Conservation (phyloP, 2,888 invertebrate genomes). For the Cheilosia impressa region DNA sequence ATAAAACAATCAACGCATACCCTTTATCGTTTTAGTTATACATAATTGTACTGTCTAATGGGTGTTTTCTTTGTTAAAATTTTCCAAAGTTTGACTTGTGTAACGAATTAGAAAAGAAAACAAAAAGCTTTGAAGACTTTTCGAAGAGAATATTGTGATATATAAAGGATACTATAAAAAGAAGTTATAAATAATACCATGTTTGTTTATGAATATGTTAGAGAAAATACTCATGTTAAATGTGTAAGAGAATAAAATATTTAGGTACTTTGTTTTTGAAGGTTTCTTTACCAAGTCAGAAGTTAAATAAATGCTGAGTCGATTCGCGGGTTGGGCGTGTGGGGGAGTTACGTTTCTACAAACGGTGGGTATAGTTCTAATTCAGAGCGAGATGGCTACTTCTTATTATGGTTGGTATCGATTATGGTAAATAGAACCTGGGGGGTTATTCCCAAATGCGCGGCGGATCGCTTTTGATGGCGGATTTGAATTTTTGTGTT, state of each 20-base stretch:
- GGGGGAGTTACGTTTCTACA: too few species aligned
- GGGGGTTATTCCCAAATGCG: too few species aligned
- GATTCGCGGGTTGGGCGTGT: too few species aligned
- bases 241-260: constrained; percentile 55
- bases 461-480: too few species aligned
- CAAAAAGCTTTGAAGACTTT: constrained; percentile 59
- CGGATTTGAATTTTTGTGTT: too few species aligned
- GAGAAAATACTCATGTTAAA: constrained; percentile 40
- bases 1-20: constrained; percentile 52
- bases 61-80: constrained; percentile 13
- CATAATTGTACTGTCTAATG: constrained; percentile 6
- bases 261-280: constrained; percentile 49
- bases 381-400: too few species aligned
- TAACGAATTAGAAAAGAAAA: constrained; percentile 27
- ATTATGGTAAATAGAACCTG: too few species aligned
- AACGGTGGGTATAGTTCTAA: too few species aligned
- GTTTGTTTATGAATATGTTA: constrained; percentile 37
- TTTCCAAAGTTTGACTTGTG: constrained; percentile 23
- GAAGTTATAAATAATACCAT: constrained; percentile 11
- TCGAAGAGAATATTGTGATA: constrained; percentile 73
- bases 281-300: neutral
- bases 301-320: too few species aligned
- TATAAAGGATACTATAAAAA: constrained; percentile 62
- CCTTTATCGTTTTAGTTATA: constrained; percentile 22
- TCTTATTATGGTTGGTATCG: too few species aligned